Percentiles rank a stretch among this genome's conserved stretches.
These are phyloP conservation scores for Synanceia verrucosa DNA, from an alignment of 2,797 vertebrate genomes.

Conservation along the genomic window DNA sequence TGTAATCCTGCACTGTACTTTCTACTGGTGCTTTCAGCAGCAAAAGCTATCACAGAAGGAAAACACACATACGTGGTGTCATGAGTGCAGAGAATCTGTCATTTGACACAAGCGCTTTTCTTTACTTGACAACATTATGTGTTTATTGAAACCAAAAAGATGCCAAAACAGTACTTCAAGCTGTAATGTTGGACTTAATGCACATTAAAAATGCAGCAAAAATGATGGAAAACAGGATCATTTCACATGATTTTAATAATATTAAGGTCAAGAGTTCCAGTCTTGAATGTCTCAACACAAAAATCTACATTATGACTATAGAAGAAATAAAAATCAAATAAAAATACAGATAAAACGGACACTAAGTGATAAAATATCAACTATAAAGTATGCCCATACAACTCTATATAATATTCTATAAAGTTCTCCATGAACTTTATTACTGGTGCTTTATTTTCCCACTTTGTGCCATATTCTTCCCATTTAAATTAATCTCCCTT, in stretches of 20 bases:
- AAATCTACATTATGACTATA: not conserved
- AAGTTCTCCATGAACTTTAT: slow-evolving; percentile 1
- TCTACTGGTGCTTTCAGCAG: not conserved
- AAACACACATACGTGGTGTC: not conserved
- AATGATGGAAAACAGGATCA: accelerated
- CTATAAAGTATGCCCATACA: not conserved
- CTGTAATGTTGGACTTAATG: no score
- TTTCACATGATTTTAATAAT: no score
- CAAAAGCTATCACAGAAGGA: not conserved
- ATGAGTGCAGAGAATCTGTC: not conserved
- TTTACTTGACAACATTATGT: no score
- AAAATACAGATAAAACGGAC: no score
- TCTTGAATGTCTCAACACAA: not conserved
- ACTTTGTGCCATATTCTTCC: not conserved
- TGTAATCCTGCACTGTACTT: not conserved
- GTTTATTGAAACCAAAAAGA: no score
- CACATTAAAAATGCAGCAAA: no score
- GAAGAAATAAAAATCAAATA: no score
- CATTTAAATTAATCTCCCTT: not conserved
- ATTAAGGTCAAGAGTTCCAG: no score
- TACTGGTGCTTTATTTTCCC: not conserved
- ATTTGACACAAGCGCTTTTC: no score
- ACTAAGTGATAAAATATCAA: slow-evolving; percentile 1
- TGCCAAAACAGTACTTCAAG: no score
- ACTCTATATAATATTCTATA: not conserved